Evolutionary conservation across 2,797 vertebrate genomes (phyloP).

Genomic region (Rhinoraja longicauda): DNA sequence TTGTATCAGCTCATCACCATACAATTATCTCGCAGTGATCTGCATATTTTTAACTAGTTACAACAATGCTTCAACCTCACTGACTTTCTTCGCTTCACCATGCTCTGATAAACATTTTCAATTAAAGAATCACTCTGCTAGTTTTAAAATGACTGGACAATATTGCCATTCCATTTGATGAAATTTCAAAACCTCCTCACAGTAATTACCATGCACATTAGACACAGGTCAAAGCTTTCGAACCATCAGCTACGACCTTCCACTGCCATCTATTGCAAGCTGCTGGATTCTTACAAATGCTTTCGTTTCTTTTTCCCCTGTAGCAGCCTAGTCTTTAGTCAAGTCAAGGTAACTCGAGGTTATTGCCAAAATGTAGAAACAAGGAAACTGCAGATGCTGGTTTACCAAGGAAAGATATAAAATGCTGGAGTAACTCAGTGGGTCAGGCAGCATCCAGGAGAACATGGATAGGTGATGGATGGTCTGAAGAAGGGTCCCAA

Average conservation of each 20-base stretch:
- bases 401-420: too few relatives aligned
- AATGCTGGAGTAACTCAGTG: too few relatives aligned
- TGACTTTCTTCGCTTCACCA: background rate
- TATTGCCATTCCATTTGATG: background rate
- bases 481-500: too few relatives aligned
- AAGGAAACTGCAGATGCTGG: too few relatives aligned
- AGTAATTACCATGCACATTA: background rate
- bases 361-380: too few relatives aligned
- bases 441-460: too few relatives aligned
- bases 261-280: background rate
- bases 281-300: background rate
- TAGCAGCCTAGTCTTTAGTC: too few relatives aligned
- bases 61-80: background rate
- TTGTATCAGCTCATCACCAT: background rate
- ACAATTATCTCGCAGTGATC: background rate
- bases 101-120: slow-evolving; percentile 10
- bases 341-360: too few relatives aligned
- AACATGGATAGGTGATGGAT: too few relatives aligned
- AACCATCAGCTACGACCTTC: background rate
- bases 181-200: background rate
- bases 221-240: background rate
- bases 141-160: background rate
- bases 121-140: background rate
- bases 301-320: background rate
- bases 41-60: background rate